Conservation (phyloP, 1,140 invertebrate genomes). For the Trichonephila clavata region DNA sequence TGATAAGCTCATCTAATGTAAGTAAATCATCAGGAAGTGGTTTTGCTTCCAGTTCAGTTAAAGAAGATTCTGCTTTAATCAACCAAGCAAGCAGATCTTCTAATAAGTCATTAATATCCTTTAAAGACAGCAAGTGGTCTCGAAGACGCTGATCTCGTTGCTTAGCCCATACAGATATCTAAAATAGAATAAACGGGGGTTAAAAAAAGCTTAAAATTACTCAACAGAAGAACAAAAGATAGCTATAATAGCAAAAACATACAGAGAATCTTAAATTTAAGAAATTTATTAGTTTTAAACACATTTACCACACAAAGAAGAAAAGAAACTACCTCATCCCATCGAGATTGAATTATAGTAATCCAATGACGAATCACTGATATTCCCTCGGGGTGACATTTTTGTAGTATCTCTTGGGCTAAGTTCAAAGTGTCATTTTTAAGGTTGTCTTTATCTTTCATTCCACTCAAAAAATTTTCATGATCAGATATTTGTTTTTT, state of each 20-base stretch:
- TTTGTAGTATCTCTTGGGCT: conserved; percentile 92
- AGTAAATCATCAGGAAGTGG: conserved; percentile 94
- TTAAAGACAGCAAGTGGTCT: conserved; percentile 85
- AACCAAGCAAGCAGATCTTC: conserved; percentile 97
- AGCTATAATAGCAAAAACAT: too few relatives aligned
- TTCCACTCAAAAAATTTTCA: conserved; percentile 90
- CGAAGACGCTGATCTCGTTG: conserved; percentile 92
- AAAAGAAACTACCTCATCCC: conserved; percentile 87
- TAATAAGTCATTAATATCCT: conserved; percentile 85
- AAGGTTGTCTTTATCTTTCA: conserved; percentile 90
- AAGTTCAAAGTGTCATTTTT: conserved; percentile 93
- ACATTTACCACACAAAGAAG: too few relatives aligned
- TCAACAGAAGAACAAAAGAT: neutral
- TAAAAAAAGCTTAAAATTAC: neutral
- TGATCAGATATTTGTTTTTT: conserved; percentile 91
- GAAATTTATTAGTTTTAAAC: too few relatives aligned
- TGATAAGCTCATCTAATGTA: conserved; percentile 91
- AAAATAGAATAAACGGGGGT: neutral
- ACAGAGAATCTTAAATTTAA: too few relatives aligned
- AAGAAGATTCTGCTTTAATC: conserved; percentile 90
- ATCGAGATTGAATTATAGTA: conserved; percentile 95
- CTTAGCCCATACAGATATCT: conserved; percentile 80
- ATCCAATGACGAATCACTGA: conserved; percentile 98
- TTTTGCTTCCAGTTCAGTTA: conserved; percentile 90
- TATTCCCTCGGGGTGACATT: conserved; percentile 96